These are phyloP conservation scores for Ornithoptera priamus DNA, from an alignment of 2,888 invertebrate species.

Conservation along the genomic window DNA sequence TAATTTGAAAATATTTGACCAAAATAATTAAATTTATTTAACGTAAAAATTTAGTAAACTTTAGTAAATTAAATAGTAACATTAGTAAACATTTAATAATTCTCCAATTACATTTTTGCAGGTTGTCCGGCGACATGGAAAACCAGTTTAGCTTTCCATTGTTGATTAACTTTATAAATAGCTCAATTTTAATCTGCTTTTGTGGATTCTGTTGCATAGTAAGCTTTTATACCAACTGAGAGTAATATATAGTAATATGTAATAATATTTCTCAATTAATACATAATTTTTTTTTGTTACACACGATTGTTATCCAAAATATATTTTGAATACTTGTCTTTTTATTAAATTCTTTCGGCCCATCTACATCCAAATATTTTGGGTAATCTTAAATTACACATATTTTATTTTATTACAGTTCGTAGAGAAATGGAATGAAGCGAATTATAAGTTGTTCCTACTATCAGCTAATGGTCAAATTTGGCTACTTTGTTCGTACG, in stretches of 20 bases:
- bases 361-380: too few species aligned
- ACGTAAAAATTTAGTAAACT: neutral
- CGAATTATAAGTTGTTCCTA: constrained; percentile 62
- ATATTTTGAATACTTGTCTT: too few species aligned
- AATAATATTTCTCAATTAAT: too few species aligned
- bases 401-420: constrained; percentile 33
- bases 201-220: constrained; percentile 49
- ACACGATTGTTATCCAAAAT: too few species aligned
- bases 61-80: neutral
- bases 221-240: constrained; percentile 27
- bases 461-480: constrained; percentile 57
- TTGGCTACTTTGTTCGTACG: constrained; percentile 67
- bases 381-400: neutral
- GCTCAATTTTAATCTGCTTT: constrained; percentile 58
- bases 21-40: too few species aligned
- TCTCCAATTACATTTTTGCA: constrained; percentile 21
- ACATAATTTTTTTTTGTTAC: too few species aligned
- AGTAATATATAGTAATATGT: too few species aligned
- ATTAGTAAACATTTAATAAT: neutral
- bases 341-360: too few species aligned
- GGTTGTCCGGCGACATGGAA: constrained; percentile 43
- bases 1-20: too few species aligned
- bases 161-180: constrained; percentile 60
- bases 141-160: constrained; percentile 50
- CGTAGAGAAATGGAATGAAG: constrained; percentile 52